phyloP scores from a whole-genome alignment of 2,113 vertebrate species.

The Nothocercus julius region DNA sequence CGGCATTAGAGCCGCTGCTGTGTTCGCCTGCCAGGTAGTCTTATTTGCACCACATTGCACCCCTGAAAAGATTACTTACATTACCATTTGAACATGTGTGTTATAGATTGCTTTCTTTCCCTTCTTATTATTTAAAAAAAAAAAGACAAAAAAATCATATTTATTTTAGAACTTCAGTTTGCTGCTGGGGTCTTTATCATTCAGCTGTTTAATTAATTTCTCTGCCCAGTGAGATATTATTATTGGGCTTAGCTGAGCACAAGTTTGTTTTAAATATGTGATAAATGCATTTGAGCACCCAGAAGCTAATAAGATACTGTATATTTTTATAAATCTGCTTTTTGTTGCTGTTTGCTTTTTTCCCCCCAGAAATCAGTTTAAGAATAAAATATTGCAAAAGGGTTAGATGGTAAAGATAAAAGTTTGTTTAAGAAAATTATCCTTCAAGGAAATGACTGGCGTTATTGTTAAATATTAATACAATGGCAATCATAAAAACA shows the following conservation, averaged over 20 bases:
- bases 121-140: background rate
- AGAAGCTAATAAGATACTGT: constrained; percentile 67
- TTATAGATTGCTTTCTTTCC: background rate
- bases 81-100: constrained; percentile 10
- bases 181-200: constrained; percentile 69
- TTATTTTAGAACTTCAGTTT: constrained; percentile 66
- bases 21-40: constrained; percentile 39
- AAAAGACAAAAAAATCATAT: background rate
- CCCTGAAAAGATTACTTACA: constrained; percentile 42
- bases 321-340: constrained; percentile 66
- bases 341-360: constrained; percentile 39
- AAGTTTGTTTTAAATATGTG: constrained; percentile 65
- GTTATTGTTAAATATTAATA: constrained; percentile 70
- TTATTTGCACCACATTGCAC: constrained; percentile 25
- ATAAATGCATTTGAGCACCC: constrained; percentile 57
- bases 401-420: constrained; percentile 46
- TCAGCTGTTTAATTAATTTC: constrained; percentile 76
- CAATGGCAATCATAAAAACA: constrained; percentile 43
- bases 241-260: constrained; percentile 66
- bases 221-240: constrained; percentile 72
- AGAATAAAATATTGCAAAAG: constrained; percentile 34
- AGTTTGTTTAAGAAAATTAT: constrained; percentile 61
- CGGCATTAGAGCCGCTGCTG: constrained; percentile 22
- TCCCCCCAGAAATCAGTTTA: constrained; percentile 27
- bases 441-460: constrained; percentile 52